Evolutionary conservation across 2,113 vertebrate genomes (phyloP).

Genomic region (Craseonycteris thonglongyai): DNA sequence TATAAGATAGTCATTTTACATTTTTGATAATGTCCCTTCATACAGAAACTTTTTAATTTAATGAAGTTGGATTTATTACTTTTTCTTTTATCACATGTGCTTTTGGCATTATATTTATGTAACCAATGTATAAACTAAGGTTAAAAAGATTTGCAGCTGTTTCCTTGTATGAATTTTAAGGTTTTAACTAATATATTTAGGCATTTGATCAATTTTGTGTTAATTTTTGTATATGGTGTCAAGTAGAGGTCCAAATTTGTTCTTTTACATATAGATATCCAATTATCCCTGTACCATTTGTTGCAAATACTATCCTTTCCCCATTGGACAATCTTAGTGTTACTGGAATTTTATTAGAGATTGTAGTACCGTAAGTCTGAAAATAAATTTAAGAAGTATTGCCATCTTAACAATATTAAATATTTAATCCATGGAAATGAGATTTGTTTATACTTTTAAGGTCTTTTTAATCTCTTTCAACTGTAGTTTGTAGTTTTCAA

Average conservation of each 20-base stretch:
- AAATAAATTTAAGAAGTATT: neutral
- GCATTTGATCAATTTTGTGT: neutral
- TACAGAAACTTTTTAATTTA: too few species aligned
- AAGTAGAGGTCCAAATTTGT: neutral
- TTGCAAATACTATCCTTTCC: neutral
- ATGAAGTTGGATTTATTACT: neutral
- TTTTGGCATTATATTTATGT: neutral
- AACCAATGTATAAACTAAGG: neutral
- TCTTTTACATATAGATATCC: neutral
- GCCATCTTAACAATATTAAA: neutral
- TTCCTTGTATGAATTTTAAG: neutral
- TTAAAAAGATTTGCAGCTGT: neutral
- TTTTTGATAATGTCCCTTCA: neutral
- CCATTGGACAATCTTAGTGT: neutral
- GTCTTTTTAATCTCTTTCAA: neutral
- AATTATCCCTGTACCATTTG: neutral
- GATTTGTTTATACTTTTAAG: neutral
- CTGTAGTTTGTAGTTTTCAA: neutral
- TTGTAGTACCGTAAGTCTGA: neutral
- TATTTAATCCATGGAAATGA: neutral
- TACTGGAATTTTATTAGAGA: neutral
- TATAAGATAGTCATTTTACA: neutral
- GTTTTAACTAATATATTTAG: neutral
- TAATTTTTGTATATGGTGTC: neutral
- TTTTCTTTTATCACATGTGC: neutral